Conservation (phyloP, 2,888 invertebrate genomes). For the Sthenelais limicola region DNA sequence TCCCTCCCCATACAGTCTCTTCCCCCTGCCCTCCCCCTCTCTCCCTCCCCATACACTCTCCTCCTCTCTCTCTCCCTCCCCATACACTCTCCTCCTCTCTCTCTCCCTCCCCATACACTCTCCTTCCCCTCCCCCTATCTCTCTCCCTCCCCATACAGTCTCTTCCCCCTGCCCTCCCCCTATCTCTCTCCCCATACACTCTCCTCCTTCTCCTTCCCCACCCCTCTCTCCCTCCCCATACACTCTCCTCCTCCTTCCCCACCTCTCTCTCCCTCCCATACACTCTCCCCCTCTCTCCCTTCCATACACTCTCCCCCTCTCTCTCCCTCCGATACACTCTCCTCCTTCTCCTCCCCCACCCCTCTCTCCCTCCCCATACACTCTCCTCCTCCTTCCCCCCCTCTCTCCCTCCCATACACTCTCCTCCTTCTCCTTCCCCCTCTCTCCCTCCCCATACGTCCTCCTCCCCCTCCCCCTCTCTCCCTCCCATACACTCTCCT, state of each 20-base stretch:
- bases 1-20: constrained; percentile 12
- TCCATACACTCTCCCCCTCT: not conserved
- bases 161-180: not conserved
- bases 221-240: too few species aligned
- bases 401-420: not conserved
- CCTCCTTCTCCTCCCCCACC: constrained; percentile 12
- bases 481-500: not conserved
- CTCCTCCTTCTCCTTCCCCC: not conserved
- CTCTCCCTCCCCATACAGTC: not conserved
- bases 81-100: not conserved
- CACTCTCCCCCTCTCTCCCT: not conserved
- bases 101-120: not conserved
- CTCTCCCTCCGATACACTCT: not conserved
- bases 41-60: not conserved
- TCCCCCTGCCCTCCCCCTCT: constrained; percentile 1
- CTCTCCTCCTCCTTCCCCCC: not conserved
- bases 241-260: too few species aligned
- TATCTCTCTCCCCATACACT: not conserved
- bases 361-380: not conserved
- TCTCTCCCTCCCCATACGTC: not conserved
- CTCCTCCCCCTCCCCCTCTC: not conserved
- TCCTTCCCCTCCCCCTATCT: not conserved
- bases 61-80: not conserved
- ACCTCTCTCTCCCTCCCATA: too few species aligned
- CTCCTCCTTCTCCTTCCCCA: not conserved